These are phyloP conservation scores for Coenonympha arcania DNA, from an alignment of 2,888 invertebrate species.

Conservation along the genomic window DNA sequence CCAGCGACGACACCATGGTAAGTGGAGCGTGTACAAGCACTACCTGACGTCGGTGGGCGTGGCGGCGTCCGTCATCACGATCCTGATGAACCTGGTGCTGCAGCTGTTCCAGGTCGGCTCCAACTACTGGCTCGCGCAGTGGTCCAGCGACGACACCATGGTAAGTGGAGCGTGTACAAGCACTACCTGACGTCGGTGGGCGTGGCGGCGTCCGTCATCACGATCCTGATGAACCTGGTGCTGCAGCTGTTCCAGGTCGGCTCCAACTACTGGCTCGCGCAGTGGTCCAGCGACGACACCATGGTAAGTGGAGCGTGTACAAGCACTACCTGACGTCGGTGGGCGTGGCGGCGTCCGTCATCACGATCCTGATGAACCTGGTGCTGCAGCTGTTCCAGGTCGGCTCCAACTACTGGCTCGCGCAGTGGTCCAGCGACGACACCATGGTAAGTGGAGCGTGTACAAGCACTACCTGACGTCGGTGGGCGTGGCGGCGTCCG, in stretches of 20 bases:
- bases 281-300: slow-evolving; percentile 82
- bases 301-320: slow-evolving; percentile 82
- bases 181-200: slow-evolving; percentile 92
- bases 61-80: slow-evolving; percentile 79
- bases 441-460: slow-evolving; percentile 76
- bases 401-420: slow-evolving; percentile 90
- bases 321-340: slow-evolving; percentile 90
- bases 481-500: slow-evolving; percentile 83
- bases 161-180: slow-evolving; percentile 84
- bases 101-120: slow-evolving; percentile 90
- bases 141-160: slow-evolving; percentile 81
- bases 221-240: slow-evolving; percentile 84
- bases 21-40: slow-evolving; percentile 88
- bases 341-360: slow-evolving; percentile 80
- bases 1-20: slow-evolving; percentile 76
- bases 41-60: slow-evolving; percentile 90
- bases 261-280: slow-evolving; percentile 88
- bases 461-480: slow-evolving; percentile 91
- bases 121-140: slow-evolving; percentile 87
- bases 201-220: slow-evolving; percentile 79
- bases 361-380: slow-evolving; percentile 85
- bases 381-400: slow-evolving; percentile 88
- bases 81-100: slow-evolving; percentile 84
- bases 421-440: slow-evolving; percentile 84
- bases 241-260: slow-evolving; percentile 90